Evolutionary conservation across 2,113 vertebrate species (phyloP), one percentile per base, ranked within the genome.

Genomic region (Sterrhoptilus dennistouni): DNA sequence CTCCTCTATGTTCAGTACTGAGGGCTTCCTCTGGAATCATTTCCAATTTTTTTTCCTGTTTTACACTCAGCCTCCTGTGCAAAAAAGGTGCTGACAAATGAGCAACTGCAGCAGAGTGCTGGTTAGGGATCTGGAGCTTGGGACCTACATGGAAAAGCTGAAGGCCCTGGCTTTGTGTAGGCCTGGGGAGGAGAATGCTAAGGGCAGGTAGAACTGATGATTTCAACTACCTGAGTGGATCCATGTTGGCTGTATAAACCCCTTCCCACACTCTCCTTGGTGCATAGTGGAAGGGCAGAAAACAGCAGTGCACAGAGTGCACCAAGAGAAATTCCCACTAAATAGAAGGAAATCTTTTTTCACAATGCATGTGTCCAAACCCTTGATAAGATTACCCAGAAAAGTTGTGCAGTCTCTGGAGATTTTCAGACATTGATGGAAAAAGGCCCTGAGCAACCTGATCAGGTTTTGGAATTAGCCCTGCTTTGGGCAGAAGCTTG

Each of bases 261-360:
- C 15, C 22, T 77, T 87, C 52, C 31, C 28, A 6, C 3, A 4
- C 9, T 61, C 40, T 53, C 9, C 61, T 28, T 69, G 59, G 31
- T 60, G 49, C 11, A 28, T 1, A 33, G n/a, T 21, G 49, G 36
- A 71, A 64, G 29, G 23, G 14, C 0, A 0, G 38, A 78, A 63
- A 56, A 45, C 25, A 16, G 21, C 35, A 42, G 14, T 50, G n/a
- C 57, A 54, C 8, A 33, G 56, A 44, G 27, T 35, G 14, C 75
- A 80, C 6, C 47, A 24, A 42, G 33, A 85, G 63, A 90, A 68
- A 69, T 38, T 57, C 23, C 47, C 38, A 2, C 18, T 54, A 45
- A 71, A 54, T 7, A 33, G 11, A 63, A 66, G 23, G 17, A n/a
- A 21, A 5, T 16, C 4, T 24, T 63, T 89, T n/a, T 72, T 47